Conservation (phyloP, 2,797 vertebrate genomes). For the Sylvia borin region DNA sequence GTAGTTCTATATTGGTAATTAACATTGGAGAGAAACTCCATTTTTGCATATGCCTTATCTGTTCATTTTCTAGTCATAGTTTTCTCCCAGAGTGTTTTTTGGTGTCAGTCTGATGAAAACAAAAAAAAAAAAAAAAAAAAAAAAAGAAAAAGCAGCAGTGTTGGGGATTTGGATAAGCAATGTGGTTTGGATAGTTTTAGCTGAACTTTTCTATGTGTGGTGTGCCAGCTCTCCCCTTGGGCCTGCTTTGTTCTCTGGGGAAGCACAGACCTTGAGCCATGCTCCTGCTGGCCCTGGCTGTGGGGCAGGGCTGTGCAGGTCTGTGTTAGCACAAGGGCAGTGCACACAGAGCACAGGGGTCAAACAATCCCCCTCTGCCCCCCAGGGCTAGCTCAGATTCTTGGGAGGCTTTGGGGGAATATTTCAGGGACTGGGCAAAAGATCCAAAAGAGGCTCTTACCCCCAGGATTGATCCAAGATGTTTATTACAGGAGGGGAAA, state of each 20-base stretch:
- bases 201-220: background rate
- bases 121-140: background rate
- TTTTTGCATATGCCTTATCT: background rate
- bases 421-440: no score
- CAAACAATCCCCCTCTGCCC: no score
- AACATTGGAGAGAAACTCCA: background rate
- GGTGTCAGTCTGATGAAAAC: background rate
- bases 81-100: background rate
- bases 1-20: background rate
- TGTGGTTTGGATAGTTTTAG: background rate
- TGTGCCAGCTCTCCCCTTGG: background rate
- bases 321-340: background rate
- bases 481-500: no score
- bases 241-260: background rate
- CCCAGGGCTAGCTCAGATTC: no score
- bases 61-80: background rate
- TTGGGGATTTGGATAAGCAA: background rate
- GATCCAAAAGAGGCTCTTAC: no score
- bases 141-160: background rate
- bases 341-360: background rate
- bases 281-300: background rate
- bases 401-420: no score
- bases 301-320: background rate
- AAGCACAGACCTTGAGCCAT: rapidly evolving
- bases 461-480: no score